These are phyloP conservation scores for Pammene fasciana DNA, from an alignment of 2,888 invertebrate genomes.

Conservation along the genomic window DNA sequence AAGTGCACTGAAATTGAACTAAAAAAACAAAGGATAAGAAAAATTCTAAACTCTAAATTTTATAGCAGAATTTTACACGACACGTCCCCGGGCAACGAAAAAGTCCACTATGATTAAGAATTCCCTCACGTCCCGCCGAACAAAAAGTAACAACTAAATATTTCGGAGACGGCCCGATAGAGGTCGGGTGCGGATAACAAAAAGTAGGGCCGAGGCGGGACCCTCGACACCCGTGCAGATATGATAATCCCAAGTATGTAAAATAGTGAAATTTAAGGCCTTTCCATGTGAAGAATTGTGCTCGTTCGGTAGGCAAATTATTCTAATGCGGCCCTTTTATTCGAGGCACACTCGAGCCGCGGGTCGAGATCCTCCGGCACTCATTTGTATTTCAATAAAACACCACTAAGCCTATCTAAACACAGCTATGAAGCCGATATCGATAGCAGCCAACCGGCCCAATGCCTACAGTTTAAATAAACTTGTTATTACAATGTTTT, in stretches of 20 bases:
- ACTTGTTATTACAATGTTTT: slow-evolving; percentile 65
- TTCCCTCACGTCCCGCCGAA: slow-evolving; percentile 77
- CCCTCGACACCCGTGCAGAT: slow-evolving; percentile 75
- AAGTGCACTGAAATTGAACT: background rate
- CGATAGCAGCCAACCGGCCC: slow-evolving; percentile 43
- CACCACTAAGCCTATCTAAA: slow-evolving; percentile 80
- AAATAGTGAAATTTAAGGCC: slow-evolving; percentile 83
- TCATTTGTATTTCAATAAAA: slow-evolving; percentile 83
- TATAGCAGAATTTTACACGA: slow-evolving; percentile 50
- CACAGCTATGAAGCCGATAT: slow-evolving; percentile 68
- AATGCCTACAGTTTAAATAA: slow-evolving; percentile 54
- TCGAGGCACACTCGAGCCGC: slow-evolving; percentile 73
- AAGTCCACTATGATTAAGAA: slow-evolving; percentile 70
- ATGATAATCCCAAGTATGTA: slow-evolving; percentile 83
- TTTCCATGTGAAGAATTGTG: slow-evolving; percentile 83
- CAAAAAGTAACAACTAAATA: slow-evolving; percentile 84
- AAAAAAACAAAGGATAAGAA: background rate
- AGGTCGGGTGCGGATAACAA: slow-evolving; percentile 79
- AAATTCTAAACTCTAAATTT: slow-evolving; percentile 11
- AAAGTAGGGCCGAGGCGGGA: slow-evolving; percentile 69
- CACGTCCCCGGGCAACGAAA: slow-evolving; percentile 56
- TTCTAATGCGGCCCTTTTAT: slow-evolving; percentile 83
- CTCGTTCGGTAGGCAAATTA: slow-evolving; percentile 79
- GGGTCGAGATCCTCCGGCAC: slow-evolving; percentile 71
- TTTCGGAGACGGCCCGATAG: slow-evolving; percentile 79